Base-by-base conservation (phyloP, 2,797 vertebrate genomes). In the Microcaecilia unicolor region DNA sequence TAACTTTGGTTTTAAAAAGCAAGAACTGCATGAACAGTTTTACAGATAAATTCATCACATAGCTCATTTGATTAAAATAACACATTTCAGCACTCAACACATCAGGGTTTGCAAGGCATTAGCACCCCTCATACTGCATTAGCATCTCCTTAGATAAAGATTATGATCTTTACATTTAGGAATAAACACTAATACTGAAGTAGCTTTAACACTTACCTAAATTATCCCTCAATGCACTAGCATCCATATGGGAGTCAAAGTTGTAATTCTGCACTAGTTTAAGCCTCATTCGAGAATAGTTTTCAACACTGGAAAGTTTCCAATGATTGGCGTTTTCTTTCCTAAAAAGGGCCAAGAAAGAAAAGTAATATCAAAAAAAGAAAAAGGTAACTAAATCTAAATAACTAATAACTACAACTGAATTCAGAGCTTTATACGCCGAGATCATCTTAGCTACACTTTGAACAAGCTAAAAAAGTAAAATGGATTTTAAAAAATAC, bases 171-270 rank as follows among this genome's bases (percentile, higher is more conserved):
- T 22, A 47, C 18, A 8, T 58, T 8, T 18, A 33, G 47, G 10
- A 13, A 42, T 45, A 31, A 8, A 9, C 16, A 36, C n/a, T n/a
- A n/a, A 34, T 5, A 18, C 15, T 32, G 14, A 8, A 36, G 8
- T 14, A 48, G 48, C 22, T 25, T 9, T 5, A 4, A 24, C 5
- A 42, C 67, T 87, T 55, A 98, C 95, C 95, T 33, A 97, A 74
- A 68, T 98, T 97, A 77, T 98, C 95, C 55, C 95, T 81, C 42
- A 96, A 78, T 28, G 91, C 94, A 25, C 95, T 98, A 64, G 95
- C 93, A 41, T 98, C 92, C 39, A 70, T 58, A 45, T 98, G 91
- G 11, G 68, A 73, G 51, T 80, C 91, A 55, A 84, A 97, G 72
- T 76, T 92, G 69, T 91, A 90, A 66, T 91, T 97, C 14, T 87